Conservation (phyloP, 1,140 invertebrate species). For the Drosophila prosaltans region DNA sequence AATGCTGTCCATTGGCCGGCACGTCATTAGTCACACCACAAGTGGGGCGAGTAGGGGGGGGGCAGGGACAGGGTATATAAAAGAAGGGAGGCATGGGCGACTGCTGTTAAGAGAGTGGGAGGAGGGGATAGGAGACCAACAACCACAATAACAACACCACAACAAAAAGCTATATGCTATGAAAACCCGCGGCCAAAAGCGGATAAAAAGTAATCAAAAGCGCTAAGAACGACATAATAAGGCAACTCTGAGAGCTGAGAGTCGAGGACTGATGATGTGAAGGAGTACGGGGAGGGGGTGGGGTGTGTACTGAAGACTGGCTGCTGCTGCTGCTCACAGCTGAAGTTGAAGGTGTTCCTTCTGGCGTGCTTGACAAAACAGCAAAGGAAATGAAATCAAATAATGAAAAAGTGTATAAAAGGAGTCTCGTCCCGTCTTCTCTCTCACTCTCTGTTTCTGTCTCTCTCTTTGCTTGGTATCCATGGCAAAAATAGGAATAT, state of each 20-base stretch:
- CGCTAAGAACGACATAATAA: slow-evolving; percentile 81
- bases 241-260: slow-evolving; percentile 54
- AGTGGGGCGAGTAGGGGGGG: not conserved
- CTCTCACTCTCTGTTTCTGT: not conserved
- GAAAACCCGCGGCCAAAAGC: slow-evolving; percentile 63
- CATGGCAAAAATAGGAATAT: slow-evolving; percentile 50
- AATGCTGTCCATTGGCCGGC: slow-evolving; percentile 62
- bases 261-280: no score
- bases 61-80: not conserved
- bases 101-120: no score
- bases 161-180: slow-evolving; percentile 48
- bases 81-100: no score
- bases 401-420: slow-evolving; percentile 64
- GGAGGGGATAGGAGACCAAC: slow-evolving; percentile 42
- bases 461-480: not conserved
- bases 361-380: slow-evolving; percentile 62
- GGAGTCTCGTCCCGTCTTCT: slow-evolving; percentile 4
- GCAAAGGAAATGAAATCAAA: slow-evolving; percentile 71
- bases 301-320: not conserved
- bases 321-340: not conserved
- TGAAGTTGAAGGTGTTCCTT: slow-evolving; percentile 60
- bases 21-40: slow-evolving; percentile 73
- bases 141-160: slow-evolving; percentile 27
- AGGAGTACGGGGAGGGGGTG: not conserved
- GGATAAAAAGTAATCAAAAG: slow-evolving; percentile 82